phyloP scores from a whole-genome alignment of 1,140 invertebrate genomes.

The Xylocopa sonorina region DNA sequence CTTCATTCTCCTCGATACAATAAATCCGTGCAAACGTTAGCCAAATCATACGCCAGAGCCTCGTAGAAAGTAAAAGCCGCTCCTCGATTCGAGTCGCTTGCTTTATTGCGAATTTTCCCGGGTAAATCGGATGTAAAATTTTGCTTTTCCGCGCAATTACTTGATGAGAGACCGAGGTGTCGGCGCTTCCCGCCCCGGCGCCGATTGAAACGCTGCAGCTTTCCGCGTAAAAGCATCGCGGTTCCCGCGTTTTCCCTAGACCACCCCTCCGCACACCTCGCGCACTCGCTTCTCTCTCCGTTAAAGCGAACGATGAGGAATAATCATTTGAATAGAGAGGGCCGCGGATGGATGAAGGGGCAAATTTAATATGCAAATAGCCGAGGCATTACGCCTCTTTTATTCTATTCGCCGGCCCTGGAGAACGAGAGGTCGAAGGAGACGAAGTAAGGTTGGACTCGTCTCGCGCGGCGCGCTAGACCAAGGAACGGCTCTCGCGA shows the following conservation, averaged over 20 bases:
- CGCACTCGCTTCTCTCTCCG: not conserved
- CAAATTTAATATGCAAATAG: constrained; percentile 74
- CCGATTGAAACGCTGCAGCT: constrained; percentile 38
- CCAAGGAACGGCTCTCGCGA: not conserved
- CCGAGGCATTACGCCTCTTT: constrained; percentile 65
- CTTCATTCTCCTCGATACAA: not conserved
- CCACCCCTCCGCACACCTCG: not conserved
- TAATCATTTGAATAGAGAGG: constrained; percentile 69
- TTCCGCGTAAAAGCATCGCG: constrained; percentile 21
- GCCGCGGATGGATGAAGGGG: constrained; percentile 60
- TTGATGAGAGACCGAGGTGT: constrained; percentile 46
- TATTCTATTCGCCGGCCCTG: constrained; percentile 55
- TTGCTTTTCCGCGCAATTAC: constrained; percentile 61
- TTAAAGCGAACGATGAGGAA: constrained; percentile 63
- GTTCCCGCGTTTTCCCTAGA: constrained; percentile 2
- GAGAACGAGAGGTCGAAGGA: constrained; percentile 46
- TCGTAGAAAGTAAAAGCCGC: not conserved
- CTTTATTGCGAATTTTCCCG: constrained; percentile 28
- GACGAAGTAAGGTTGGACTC: not conserved
- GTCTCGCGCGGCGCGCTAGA: not conserved
- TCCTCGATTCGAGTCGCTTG: too few species aligned
- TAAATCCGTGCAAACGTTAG: not conserved
- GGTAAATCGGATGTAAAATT: constrained; percentile 64
- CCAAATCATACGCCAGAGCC: not conserved
- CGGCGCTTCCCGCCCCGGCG: not conserved